These are phyloP conservation scores for Julus scandinavius DNA, from an alignment of 2,888 invertebrate species.

Conservation along the genomic window DNA sequence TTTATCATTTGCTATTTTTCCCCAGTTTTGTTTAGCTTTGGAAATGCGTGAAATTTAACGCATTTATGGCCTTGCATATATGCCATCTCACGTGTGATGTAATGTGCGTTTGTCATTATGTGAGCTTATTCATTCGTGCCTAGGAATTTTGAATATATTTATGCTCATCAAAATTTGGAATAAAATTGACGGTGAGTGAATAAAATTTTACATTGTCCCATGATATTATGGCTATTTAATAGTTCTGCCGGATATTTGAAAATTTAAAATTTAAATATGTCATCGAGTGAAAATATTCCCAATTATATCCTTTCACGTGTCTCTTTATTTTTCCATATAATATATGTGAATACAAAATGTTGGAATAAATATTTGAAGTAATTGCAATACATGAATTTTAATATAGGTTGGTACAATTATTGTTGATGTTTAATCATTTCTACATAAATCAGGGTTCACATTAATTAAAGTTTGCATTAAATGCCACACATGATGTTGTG, in stretches of 20 bases:
- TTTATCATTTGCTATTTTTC: conserved; percentile 22
- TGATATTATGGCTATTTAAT: no score
- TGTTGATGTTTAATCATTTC: no score
- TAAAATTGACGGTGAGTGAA: not conserved
- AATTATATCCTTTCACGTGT: not conserved
- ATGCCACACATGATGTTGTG: no score
- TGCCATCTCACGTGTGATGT: conserved; percentile 1
- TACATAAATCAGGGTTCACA: no score
- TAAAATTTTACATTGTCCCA: not conserved
- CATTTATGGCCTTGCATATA: not conserved
- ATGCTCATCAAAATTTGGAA: not conserved
- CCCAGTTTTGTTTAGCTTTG: not conserved
- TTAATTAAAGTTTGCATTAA: no score
- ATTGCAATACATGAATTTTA: no score
- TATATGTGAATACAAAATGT: no score
- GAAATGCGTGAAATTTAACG: conserved; percentile 29
- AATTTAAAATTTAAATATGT: no score
- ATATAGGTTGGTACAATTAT: no score
- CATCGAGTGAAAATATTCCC: not conserved
- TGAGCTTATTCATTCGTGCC: not conserved
- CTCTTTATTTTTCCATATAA: no score
- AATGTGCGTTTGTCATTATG: conserved; percentile 4
- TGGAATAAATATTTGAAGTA: no score
- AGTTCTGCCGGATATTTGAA: no score
- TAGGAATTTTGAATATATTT: not conserved